These are phyloP conservation scores for Ceratina calcarata DNA, from an alignment of 1,140 invertebrate genomes.

Conservation along the genomic window DNA sequence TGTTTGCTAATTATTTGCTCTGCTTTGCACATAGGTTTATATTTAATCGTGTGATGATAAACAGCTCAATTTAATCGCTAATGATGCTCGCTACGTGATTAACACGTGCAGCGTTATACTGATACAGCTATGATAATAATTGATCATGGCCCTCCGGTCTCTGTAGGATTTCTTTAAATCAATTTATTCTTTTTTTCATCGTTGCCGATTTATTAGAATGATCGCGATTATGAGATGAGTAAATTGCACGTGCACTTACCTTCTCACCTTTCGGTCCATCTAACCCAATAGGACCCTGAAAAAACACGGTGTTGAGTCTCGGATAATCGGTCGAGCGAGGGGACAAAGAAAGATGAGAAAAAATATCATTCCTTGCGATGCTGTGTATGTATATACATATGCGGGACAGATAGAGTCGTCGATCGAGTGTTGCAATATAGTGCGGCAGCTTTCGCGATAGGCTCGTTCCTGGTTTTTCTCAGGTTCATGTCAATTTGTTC, in stretches of 20 bases:
- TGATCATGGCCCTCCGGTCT: too few species aligned
- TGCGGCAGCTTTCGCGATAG: too few species aligned
- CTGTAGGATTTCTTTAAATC: too few species aligned
- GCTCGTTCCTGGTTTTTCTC: too few species aligned
- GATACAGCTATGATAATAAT: too few species aligned
- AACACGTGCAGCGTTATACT: background rate
- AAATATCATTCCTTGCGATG: constrained; percentile 55
- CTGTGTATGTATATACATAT: constrained; percentile 28
- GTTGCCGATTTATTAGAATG: background rate
- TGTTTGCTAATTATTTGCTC: too few species aligned
- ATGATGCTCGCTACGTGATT: background rate
- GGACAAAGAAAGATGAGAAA: constrained; percentile 54
- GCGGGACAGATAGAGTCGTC: constrained; percentile 42
- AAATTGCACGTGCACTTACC: constrained; percentile 82
- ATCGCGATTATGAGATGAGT: constrained; percentile 19
- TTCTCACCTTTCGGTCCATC: constrained; percentile 96
- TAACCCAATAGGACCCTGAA: constrained; percentile 95
- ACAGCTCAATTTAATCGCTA: constrained; percentile 2
- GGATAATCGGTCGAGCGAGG: background rate
- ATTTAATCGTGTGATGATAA: background rate
- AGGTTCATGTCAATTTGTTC: too few species aligned
- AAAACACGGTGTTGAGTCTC: constrained; percentile 61
- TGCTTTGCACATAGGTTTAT: too few species aligned
- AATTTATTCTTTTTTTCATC: too few species aligned
- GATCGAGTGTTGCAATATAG: constrained; percentile 17